Evolutionary conservation across 2,113 vertebrate genomes (phyloP).

Genomic region (Sander vitreus): DNA sequence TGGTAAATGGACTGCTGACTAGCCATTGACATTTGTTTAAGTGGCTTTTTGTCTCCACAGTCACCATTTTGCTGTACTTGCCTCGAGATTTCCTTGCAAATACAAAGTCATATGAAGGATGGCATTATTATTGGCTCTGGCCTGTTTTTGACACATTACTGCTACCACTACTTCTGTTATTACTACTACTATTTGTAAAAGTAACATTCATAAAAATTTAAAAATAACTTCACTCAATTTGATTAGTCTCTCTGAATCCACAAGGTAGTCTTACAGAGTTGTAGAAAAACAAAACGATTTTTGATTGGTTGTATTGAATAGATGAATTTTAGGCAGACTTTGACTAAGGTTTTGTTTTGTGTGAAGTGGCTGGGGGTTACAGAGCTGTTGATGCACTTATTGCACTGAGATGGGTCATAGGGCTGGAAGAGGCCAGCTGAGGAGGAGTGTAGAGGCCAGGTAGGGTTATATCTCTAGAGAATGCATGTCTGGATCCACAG

Average conservation of each 20-base stretch:
- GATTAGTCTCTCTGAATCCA: not conserved
- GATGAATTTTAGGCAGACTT: not conserved
- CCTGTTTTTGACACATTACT: not conserved
- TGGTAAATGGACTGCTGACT: conserved; percentile 30
- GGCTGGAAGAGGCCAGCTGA: conserved; percentile 9
- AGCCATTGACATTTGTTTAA: conserved; percentile 16
- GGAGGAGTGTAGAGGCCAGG: conserved; percentile 24
- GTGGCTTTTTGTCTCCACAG: conserved; percentile 23
- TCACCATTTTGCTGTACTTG: conserved; percentile 6
- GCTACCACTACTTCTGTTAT: not conserved
- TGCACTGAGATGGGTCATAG: conserved; percentile 10
- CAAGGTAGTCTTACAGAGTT: not conserved
- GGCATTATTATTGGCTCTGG: not conserved
- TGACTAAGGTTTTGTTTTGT: not conserved
- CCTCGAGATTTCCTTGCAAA: not conserved
- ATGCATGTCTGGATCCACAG: not conserved
- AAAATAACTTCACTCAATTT: too few species aligned
- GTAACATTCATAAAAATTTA: not conserved
- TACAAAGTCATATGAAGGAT: not conserved
- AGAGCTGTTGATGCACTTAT: not conserved
- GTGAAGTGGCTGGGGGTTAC: not conserved
- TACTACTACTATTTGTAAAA: not conserved
- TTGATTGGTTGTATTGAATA: not conserved
- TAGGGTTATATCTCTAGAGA: not conserved
- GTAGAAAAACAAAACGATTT: not conserved